Evolutionary conservation across 1,140 invertebrate genomes (phyloP), one percentile per base, ranked within the genome.

Genomic region (Pseudomyrmex sp.): DNA sequence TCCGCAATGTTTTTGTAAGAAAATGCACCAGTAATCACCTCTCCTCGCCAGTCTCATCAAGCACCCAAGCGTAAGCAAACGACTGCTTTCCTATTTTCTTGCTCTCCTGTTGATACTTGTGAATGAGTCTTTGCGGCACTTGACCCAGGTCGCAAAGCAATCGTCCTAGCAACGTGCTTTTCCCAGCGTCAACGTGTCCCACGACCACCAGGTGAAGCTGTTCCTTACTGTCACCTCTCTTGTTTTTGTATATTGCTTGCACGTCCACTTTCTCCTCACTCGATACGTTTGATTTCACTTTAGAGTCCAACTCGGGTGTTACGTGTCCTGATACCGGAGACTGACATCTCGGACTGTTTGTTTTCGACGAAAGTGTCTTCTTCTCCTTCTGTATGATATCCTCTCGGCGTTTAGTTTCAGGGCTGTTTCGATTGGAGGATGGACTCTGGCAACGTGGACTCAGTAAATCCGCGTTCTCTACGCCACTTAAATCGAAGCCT

Each of bases 41-140:
- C 95, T 99, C 99, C 95, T 99, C 99, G 9, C 98, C 98, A 84
- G 98, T 99, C 95, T 99, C 98, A 95, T 99, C 99, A n/a, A 99
- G 94, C 10, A 99, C 98, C 99, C 99, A 99, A 15, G 99, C 99
- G 95, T 98, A 99, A 94, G 98, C 97, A 91, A 99, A 99, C 62
- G 98, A 99, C 87, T 99, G 98, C 94, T 99, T 99, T 0, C 99
- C 99, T 86, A 99, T 94, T 93, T 99, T 99, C 92, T 98, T 98
- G 69, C 99, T 99, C 91, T 99, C 99, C 91, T 98, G 98, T 93
- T 99, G 98, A 95, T 99, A 99, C 93, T 99, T 99, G 93, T 99
- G 98, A 96, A 99, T 98, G 0, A 97, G 95, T 92, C 97, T 97
- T 89, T 98, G 97, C 54, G 97, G 97, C 1, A 99, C 98, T 93